phyloP scores from a whole-genome alignment of 1,140 invertebrate genomes.

The Probaryconus sp. region DNA sequence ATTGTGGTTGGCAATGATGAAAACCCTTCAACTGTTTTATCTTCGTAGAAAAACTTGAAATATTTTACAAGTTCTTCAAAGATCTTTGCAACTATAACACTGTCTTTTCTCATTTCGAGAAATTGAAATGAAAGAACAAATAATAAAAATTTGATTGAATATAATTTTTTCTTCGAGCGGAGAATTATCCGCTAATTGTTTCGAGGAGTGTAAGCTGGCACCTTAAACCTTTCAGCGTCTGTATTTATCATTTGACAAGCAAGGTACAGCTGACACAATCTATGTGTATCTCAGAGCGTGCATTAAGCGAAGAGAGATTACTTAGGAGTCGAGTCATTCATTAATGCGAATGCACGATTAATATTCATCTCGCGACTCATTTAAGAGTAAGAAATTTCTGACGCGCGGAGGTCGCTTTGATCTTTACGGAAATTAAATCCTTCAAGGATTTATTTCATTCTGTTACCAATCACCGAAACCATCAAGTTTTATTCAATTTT shows the following conservation, averaged over 20 bases:
- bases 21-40: too few species aligned
- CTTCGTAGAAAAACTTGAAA: too few species aligned
- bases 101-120: too few species aligned
- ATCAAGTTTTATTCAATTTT: constrained; percentile 51
- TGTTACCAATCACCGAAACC: constrained; percentile 37
- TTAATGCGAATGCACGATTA: constrained; percentile 63
- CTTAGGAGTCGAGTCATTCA: constrained; percentile 35
- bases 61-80: too few species aligned
- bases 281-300: constrained; percentile 55
- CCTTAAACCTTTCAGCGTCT: constrained; percentile 37
- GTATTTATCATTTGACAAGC: constrained; percentile 53
- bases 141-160: too few species aligned
- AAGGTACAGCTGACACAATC: constrained; percentile 49
- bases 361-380: constrained; percentile 63
- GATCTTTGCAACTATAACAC: too few species aligned
- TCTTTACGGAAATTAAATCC: constrained; percentile 59
- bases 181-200: too few species aligned
- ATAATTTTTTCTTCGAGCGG: too few species aligned
- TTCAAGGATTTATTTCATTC: constrained; percentile 52
- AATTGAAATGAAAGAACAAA: too few species aligned
- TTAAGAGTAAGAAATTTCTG: constrained; percentile 53
- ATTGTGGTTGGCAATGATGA: too few species aligned
- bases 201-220: too few species aligned
- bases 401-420: constrained; percentile 58
- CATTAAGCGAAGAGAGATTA: constrained; percentile 49